These are phyloP conservation scores for Cetonia aurata DNA, from an alignment of 2,888 invertebrate species.

Conservation along the genomic window DNA sequence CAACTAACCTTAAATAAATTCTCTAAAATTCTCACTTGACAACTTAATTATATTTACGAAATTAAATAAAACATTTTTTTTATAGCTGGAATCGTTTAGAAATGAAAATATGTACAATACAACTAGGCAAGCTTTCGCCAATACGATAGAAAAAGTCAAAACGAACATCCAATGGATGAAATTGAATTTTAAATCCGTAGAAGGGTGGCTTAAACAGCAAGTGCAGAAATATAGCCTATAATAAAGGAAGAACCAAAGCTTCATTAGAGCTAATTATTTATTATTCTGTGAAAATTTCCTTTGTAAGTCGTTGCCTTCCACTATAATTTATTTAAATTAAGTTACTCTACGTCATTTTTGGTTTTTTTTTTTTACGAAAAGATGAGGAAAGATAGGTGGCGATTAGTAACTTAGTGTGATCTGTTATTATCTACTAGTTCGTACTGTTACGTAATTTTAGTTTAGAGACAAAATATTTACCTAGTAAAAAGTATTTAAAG, in stretches of 20 bases:
- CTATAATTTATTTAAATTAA: constrained; percentile 16
- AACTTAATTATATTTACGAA: constrained; percentile 23
- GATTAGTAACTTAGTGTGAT: no score
- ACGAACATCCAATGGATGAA: constrained; percentile 73
- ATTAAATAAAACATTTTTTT: constrained; percentile 36
- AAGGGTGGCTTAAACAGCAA: constrained; percentile 58
- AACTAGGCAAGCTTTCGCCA: constrained; percentile 68
- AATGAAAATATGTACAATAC: constrained; percentile 64
- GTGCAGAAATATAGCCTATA: constrained; percentile 27
- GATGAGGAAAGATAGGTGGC: no score
- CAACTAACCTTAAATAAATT: not conserved
- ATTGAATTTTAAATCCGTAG: constrained; percentile 66
- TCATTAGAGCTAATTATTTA: constrained; percentile 21
- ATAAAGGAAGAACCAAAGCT: constrained; percentile 12
- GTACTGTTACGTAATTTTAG: constrained; percentile 11
- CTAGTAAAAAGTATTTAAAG: no score
- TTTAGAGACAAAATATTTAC: no score
- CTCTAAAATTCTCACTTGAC: not conserved
- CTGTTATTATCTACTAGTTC: not conserved
- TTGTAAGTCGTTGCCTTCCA: constrained; percentile 11
- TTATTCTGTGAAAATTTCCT: constrained; percentile 1
- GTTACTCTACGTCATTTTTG: no score
- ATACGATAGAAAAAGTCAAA: constrained; percentile 69
- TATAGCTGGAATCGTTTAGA: constrained; percentile 65
- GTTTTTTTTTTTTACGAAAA: no score